These are phyloP conservation scores for rat (Rattus norvegicus) DNA, from an alignment of 2,113 vertebrate species.

Conservation along the genomic window DNA sequence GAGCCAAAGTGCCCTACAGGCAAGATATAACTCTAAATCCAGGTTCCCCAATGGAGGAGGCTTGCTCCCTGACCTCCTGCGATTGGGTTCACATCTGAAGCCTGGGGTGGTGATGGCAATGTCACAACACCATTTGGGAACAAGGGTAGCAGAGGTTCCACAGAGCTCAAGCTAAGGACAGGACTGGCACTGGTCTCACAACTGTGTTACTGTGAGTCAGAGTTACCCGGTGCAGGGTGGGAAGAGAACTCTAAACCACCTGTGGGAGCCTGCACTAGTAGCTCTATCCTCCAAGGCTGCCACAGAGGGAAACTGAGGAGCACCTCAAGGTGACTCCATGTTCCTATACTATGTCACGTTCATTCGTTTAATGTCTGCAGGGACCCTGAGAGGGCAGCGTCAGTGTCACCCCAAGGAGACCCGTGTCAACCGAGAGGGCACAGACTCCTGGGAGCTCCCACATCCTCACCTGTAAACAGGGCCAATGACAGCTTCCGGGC, in stretches of 20 bases:
- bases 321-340: background rate
- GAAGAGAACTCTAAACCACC: rapidly evolving
- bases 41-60: background rate
- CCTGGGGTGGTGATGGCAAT: rapidly evolving
- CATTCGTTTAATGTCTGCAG: background rate
- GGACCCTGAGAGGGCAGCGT: background rate
- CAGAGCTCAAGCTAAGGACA: too few relatives aligned
- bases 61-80: background rate
- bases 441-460: background rate
- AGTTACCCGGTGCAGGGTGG: rapidly evolving
- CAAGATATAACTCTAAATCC: too few relatives aligned
- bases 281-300: background rate
- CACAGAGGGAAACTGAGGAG: background rate
- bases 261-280: background rate
- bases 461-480: background rate
- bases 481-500: background rate
- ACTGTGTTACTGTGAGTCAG: rapidly evolving
- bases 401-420: background rate
- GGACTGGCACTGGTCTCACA: rapidly evolving
- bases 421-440: background rate
- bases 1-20: background rate
- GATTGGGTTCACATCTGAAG: background rate
- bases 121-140: background rate
- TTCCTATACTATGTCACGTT: too few relatives aligned
- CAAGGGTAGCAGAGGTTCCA: rapidly evolving